Base-by-base conservation (phyloP, 2,797 vertebrate species). In the Uromys caudimaculatus region DNA sequence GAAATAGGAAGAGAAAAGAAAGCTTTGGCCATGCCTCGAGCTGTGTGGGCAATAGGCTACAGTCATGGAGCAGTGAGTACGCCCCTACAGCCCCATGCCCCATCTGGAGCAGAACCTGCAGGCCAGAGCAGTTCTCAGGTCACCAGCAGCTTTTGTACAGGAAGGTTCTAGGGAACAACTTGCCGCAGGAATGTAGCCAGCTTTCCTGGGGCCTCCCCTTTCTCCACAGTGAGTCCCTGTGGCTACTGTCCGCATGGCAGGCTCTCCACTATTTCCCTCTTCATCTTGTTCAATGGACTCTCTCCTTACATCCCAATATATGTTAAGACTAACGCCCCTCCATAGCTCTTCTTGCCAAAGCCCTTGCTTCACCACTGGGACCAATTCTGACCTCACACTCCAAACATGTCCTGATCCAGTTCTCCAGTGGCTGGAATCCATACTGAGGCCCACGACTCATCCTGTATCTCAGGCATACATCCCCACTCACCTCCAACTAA, bases 151-250 rank as follows among this genome's bases (percentile, higher is more conserved):
- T 52, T 5, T 11, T 44, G 2, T 2, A 79, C 2, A 81, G 38
- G 4, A 35, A 76, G 29, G 27, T 50, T 35, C 2, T 32, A 29
- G 27, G 35, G 1, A 13, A 38, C 38, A 14, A 16, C 29, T 11
- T 76, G 44, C 47, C 91, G 14, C 29, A 69, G 27, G 67, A 54
- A 58, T 79, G 27, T 11, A 85, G 44, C 71, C 47, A 75, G 69
- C 54, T 90, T 14, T 93, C 83, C 71, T 86, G 75, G 50, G 85
- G 84, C 81, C 90, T 79, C 19, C 87, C 82, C n/a, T 94, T 76
- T 67, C 90, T 56, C n/a, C 71, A 92, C 2, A 90, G 71, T 2
- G 23, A 90, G 58, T 76, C 90, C n/a, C 90, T n/a, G 54, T 56
- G 47, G 77, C 62, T 69, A 29, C 77, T 35, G 10, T 52, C 6